Base-by-base conservation (phyloP, 2,797 vertebrate genomes). In the Rhodeus uyekii region DNA sequence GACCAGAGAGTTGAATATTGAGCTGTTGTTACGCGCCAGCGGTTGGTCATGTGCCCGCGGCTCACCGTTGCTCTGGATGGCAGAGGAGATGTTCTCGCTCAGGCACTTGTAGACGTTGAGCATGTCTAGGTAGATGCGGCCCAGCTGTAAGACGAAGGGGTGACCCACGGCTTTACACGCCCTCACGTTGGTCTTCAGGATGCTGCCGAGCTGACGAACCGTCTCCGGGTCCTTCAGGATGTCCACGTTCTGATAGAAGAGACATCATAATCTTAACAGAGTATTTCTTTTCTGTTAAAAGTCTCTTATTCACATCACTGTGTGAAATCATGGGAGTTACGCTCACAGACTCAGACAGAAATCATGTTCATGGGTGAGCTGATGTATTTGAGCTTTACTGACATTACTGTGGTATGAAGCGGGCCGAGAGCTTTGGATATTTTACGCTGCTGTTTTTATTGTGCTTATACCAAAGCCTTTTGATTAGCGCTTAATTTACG, bases 91-190 rank as follows among this genome's bases (percentile, higher is more conserved):
- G 91, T 99, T 99, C 94, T 99, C 98, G 89, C 98, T 99, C 90
- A 99, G 97, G 96, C 98, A 99, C 96, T 99, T 99, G 92, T 99
- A 99, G 82, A 99, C 98, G 86, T 99, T 99, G 88, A 99, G 95
- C 98, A 99, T 99, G 95, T 99, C 98, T 86, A 99, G 96, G 93
- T 99, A 99, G 92, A 99, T 99, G 88, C 98, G 95, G 83, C 98
- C 98, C 80, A 99, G 95, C 90, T 99, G 98, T 92, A 98, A 97
- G 86, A 99, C 98, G 79, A 99, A 99, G 0, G 98, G 98, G 88
- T 99, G 98, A 71, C 98, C 98, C 81, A 99, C 98, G 5, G 98
- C 98, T 92, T 99, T 99, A 90, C 98, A 99, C 0, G 98, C 98
- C 89, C 98, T 89, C 58, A 99, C 98, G 0, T 99, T 99, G 83